Evolutionary conservation across 2,113 vertebrate species (phyloP), one percentile per base, ranked within the genome.

Genomic region (Apodemus sylvaticus): DNA sequence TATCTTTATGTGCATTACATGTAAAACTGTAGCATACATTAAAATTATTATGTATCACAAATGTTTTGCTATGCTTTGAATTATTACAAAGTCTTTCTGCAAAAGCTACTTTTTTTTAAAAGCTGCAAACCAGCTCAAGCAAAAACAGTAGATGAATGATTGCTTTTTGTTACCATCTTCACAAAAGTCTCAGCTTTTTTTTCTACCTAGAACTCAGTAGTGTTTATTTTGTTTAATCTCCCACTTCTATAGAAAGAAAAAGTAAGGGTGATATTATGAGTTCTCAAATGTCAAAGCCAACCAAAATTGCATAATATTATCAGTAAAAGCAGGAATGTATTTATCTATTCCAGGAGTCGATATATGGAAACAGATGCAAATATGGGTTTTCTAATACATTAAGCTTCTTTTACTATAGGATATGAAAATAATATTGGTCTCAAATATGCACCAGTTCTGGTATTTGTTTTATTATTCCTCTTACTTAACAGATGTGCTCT

Each of bases 91-190:
- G 20, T 93, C 71, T 62, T 93, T 10, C 58, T 89, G 55, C 34
- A 96, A 74, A 95, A 94, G 64, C 7, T 60, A 68, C 66, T 19
- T 90, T 83, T n/a, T 66, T 42, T 92, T 86, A 92, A n/a, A 39
- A 87, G 4, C 22, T 86, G 5, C 26, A 94, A 89, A 70, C 51
- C 42, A 86, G 60, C 55, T 81, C 10, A 45, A 89, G 71, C 34
- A 93, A 91, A 14, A 92, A 89, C 39, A 29, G 55, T 70, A 53
- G 1, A 19, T 83, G 36, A 26, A 51, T 82, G 58, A 29, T 26
- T 58, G 8, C 76, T 88, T 29, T 88, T 86, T 94, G 34, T 87
- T 94, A 53, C 2, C 36, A 71, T 58, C 12, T 29, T 94, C 62
- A 29, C 26, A 82, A 26, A 79, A 96, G 68, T 92, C 20, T 94